Conservation (phyloP, 2,888 invertebrate genomes). For the Capitulum mitella region DNA sequence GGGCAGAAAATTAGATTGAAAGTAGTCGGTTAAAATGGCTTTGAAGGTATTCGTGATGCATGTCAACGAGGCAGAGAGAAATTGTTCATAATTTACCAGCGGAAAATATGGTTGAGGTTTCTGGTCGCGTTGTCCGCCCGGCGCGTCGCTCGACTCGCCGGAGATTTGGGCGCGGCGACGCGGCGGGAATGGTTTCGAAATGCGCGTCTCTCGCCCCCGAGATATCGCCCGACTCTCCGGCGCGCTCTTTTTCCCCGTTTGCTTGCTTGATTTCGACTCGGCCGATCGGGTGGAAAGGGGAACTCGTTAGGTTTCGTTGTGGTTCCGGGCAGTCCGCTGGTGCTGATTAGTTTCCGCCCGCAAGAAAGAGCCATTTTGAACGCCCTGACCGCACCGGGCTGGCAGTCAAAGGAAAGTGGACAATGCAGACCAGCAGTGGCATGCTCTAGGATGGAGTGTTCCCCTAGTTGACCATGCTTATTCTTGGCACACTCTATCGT, state of each 20-base stretch:
- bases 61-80: conserved; percentile 1
- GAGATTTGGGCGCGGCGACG: background rate
- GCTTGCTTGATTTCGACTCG: background rate
- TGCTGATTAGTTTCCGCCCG: background rate
- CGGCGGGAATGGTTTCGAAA: background rate
- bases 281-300: background rate
- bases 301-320: background rate
- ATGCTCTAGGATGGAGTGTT: no score
- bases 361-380: background rate
- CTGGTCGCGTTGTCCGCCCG: background rate
- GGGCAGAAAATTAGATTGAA: conserved; percentile 19
- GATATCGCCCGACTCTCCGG: background rate
- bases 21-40: conserved; percentile 11
- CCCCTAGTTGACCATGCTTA: no score
- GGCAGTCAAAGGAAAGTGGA: no score
- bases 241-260: background rate
- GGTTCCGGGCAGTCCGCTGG: background rate
- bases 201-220: background rate
- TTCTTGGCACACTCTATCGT: no score
- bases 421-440: no score
- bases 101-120: background rate
- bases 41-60: conserved; percentile 9
- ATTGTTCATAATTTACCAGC: background rate
- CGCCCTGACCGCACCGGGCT: background rate
- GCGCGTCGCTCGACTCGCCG: background rate